Conservation (phyloP, 2,797 vertebrate genomes). For the Scarus forsteni region DNA sequence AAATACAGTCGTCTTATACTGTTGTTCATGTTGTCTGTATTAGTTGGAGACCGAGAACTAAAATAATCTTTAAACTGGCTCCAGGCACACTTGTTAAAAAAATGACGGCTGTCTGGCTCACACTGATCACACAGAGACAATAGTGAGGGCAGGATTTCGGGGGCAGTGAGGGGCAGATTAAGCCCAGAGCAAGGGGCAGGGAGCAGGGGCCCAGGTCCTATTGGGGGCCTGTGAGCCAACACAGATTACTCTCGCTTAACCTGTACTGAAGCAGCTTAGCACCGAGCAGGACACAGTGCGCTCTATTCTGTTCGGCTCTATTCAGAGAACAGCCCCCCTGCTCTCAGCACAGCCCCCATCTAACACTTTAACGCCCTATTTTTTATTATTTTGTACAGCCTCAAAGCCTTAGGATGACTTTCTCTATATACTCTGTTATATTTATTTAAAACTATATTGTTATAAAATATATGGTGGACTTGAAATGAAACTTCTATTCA, state of each 20-base stretch:
- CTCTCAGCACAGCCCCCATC: slow-evolving; percentile 4
- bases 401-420: background rate
- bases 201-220: slow-evolving; percentile 32
- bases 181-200: slow-evolving; percentile 30
- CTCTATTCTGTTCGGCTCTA: slow-evolving; percentile 39
- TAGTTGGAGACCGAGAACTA: background rate
- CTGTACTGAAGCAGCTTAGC: slow-evolving; percentile 67
- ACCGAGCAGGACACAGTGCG: slow-evolving; percentile 37
- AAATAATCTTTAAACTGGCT: background rate
- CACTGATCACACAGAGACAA: slow-evolving; percentile 32
- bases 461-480: too few species aligned
- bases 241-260: slow-evolving; percentile 75
- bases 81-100: background rate
- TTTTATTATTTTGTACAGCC: background rate
- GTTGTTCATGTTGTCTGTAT: background rate
- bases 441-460: too few species aligned
- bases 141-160: slow-evolving; percentile 19
- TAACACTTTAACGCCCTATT: background rate
- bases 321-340: slow-evolving; percentile 22
- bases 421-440: background rate
- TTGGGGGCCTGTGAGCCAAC: slow-evolving; percentile 61
- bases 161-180: slow-evolving; percentile 56
- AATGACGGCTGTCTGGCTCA: slow-evolving; percentile 2
- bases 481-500: too few species aligned
- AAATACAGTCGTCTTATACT: background rate